Percentiles rank a stretch among this genome's conserved stretches.
phyloP scores from a whole-genome alignment of 1,140 invertebrate genomes.

The Drosophila novamexicana region DNA sequence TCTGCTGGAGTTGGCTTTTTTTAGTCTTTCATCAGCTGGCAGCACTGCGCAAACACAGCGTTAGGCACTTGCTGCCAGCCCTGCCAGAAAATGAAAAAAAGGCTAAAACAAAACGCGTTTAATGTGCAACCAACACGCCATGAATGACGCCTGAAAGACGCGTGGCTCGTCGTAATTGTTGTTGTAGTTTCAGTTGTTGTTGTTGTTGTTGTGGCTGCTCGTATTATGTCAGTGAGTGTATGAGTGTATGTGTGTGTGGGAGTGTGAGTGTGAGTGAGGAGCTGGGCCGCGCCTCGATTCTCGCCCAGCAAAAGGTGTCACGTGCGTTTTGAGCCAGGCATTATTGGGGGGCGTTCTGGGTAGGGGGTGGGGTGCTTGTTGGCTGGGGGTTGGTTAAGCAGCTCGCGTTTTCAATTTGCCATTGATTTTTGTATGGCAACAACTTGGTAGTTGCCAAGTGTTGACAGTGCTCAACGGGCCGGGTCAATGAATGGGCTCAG shows the following conservation, averaged over 20 bases:
- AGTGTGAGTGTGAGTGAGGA: neutral
- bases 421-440: constrained; percentile 60
- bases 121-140: constrained; percentile 69
- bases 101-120: constrained; percentile 44
- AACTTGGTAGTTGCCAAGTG: constrained; percentile 38
- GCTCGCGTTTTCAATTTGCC: constrained; percentile 43
- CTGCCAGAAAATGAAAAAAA: neutral
- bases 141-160: constrained; percentile 80
- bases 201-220: constrained; percentile 28
- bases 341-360: neutral
- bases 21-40: neutral
- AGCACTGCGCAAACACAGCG: neutral
- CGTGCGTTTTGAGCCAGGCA: constrained; percentile 20
- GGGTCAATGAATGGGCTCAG: constrained; percentile 42
- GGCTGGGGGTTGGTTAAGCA: constrained; percentile 26
- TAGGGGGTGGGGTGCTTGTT: neutral
- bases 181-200: constrained; percentile 34
- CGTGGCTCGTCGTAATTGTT: constrained; percentile 39
- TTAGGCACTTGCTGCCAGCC: neutral
- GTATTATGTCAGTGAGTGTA: constrained; percentile 36
- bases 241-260: neutral
- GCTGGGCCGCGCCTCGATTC: constrained; percentile 27
- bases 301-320: constrained; percentile 52
- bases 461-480: constrained; percentile 50
- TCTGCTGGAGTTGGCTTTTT: neutral